phyloP scores from a whole-genome alignment of 2,888 invertebrate species.

The Odontocolon sp. region DNA sequence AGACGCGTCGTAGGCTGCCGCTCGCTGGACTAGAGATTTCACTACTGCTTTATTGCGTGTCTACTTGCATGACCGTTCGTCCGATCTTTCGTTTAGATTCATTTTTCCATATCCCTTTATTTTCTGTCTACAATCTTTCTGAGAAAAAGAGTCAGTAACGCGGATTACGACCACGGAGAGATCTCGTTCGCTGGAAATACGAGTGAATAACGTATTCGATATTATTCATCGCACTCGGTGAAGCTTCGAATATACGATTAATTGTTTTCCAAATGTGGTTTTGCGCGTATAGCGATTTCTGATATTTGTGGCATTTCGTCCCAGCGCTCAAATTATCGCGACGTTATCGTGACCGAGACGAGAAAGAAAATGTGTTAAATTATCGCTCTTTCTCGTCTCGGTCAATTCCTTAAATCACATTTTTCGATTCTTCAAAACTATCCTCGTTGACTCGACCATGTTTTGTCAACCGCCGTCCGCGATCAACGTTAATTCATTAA shows the following conservation, averaged over 20 bases:
- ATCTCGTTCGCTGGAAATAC: conserved; percentile 9
- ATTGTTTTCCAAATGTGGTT: background rate
- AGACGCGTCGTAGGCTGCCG: conserved; percentile 75
- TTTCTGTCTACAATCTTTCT: conserved; percentile 13
- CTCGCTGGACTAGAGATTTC: conserved; percentile 81
- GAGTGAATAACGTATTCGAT: conserved; percentile 2
- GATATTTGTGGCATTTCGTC: background rate
- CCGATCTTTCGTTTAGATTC: conserved; percentile 33
- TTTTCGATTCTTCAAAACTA: background rate
- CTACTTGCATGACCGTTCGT: conserved; percentile 60
- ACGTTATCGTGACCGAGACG: background rate
- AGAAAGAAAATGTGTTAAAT: background rate
- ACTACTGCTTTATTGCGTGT: conserved; percentile 77
- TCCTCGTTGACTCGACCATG: background rate
- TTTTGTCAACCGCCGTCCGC: background rate
- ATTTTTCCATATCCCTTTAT: conserved; percentile 5
- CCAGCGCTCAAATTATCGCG: background rate
- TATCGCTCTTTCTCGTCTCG: background rate
- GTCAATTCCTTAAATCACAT: background rate
- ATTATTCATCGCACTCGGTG: background rate
- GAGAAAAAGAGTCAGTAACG: too few relatives aligned
- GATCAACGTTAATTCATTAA: background rate
- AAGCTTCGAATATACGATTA: conserved; percentile 14
- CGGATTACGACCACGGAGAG: conserved; percentile 20
- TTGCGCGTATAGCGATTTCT: conserved; percentile 1